phyloP scores from a whole-genome alignment of 2,888 invertebrate genomes.

The Dryomyza anilis region DNA sequence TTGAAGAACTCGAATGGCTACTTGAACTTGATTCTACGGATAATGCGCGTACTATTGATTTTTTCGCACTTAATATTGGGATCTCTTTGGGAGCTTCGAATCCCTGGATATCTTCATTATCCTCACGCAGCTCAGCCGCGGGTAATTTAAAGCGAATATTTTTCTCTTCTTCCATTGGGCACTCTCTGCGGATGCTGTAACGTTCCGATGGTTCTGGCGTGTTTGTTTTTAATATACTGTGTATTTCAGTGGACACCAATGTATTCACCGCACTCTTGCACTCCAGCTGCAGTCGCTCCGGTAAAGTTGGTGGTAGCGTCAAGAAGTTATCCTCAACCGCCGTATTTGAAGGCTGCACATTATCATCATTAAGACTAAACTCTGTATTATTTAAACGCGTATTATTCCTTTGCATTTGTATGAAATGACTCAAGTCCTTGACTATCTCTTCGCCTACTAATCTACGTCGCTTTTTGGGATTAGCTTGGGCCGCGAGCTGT shows the following conservation, averaged over 20 bases:
- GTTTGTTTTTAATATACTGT: conserved; percentile 39
- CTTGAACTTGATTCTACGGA: conserved; percentile 33
- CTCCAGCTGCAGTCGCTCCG: neutral
- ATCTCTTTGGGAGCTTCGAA: neutral
- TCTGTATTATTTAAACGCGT: conserved; percentile 27
- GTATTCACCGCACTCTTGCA: neutral
- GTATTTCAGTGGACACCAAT: conserved; percentile 28
- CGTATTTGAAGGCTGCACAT: neutral
- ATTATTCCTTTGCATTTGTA: conserved; percentile 30
- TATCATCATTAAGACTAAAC: no score
- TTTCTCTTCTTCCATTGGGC: conserved; percentile 38
- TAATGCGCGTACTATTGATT: conserved; percentile 20
- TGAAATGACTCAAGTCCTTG: conserved; percentile 35
- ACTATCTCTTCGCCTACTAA: conserved; percentile 34
- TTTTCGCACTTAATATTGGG: no score
- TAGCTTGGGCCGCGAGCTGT: conserved; percentile 7
- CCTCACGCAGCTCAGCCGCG: conserved; percentile 22
- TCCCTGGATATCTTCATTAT: neutral
- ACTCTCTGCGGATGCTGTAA: neutral
- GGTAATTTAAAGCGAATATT: conserved; percentile 42
- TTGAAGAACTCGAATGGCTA: conserved; percentile 19
- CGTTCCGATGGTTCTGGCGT: conserved; percentile 25
- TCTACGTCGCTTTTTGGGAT: conserved; percentile 39
- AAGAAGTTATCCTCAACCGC: conserved; percentile 27
- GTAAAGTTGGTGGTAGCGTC: conserved; percentile 27